Base-by-base conservation (phyloP, 1,140 invertebrate species). In the Orchesella cincta region DNA sequence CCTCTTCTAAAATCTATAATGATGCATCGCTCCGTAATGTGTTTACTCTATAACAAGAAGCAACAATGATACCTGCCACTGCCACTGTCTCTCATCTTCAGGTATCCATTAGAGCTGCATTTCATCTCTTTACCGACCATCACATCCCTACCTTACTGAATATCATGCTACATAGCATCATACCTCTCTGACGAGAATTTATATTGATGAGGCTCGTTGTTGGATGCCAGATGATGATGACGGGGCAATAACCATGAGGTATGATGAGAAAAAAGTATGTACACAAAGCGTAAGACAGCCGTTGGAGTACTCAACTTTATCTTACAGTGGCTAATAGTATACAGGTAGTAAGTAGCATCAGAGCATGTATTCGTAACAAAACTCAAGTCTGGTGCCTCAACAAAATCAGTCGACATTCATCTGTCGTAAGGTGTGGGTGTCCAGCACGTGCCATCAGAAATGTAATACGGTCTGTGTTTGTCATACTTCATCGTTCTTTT, bases 351-450 rank as follows among this genome's bases (percentile, higher is more conserved):
- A n/a, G 5, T 26, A 57, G 23, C 12, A 57, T 12, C 52, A 57
- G 23, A 57, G 23, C 23, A 57, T 8, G 52, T 57, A 57, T 8
- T 57, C 12, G 3, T 57, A 57, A 23, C 12, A 57, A 23, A 46
- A 46, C 8, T 8, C 39, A 46, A 20, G 8, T 46, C 39, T 46
- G 39, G 8, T 46, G 8, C 8, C 20, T 46, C 23, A 57, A 23
- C 52, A 67, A 71, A 64, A 71, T 72, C 75, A 76, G 75, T 76
- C 67, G 35, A 76, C 64, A 76, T 64, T 39, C 70, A 67, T 46
- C 75, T 71, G 67, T 46, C 34, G 64, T 34, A 28, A 67, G 70
- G 75, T 71, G 75, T 76, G 75, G 75, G 75, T 76, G 75, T 76
- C 75, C 62, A 76, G 67, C 75, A 71, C 39, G 75, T 76, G 75